A percentile compares a stretch with the other conserved stretches of the same genome.
phyloP scores from a whole-genome alignment of 2,888 invertebrate species.

The Pyrrhia umbra region DNA sequence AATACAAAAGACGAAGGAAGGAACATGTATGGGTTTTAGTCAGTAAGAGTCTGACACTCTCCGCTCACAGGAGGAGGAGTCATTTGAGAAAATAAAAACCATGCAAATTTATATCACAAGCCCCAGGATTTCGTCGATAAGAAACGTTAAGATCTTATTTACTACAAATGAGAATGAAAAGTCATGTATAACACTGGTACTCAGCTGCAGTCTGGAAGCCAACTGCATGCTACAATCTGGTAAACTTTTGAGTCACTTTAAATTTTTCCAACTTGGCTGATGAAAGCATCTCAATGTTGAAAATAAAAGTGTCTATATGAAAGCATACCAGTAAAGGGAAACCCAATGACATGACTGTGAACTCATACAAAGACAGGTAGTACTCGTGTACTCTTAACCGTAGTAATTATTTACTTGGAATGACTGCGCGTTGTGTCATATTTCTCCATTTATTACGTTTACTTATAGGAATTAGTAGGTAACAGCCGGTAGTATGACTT shows the following conservation, averaged over 20 bases:
- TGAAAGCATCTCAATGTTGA: too few relatives aligned
- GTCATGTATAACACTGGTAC: too few relatives aligned
- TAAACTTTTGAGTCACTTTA: neutral
- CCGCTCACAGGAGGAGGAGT: too few relatives aligned
- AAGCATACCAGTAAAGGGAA: slow-evolving; percentile 3
- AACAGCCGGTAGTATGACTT: neutral
- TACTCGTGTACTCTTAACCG: neutral
- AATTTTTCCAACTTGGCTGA: neutral
- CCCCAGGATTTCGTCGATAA: too few relatives aligned
- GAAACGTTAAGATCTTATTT: too few relatives aligned
- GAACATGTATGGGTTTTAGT: too few relatives aligned
- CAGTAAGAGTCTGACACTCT: too few relatives aligned
- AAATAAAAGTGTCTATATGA: neutral
- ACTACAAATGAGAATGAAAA: too few relatives aligned
- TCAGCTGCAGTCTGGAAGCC: too few relatives aligned
- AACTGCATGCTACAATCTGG: neutral
- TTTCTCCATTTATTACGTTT: neutral
- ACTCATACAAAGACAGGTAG: neutral
- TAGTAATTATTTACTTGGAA: neutral
- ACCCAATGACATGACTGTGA: slow-evolving; percentile 8
- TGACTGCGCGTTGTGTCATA: neutral
- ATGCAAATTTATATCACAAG: too few relatives aligned
- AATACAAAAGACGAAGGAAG: too few relatives aligned
- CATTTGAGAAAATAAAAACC: too few relatives aligned
- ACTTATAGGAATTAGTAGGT: neutral